Conservation (phyloP, 2,797 vertebrate genomes). For the Catostomus latipinnis region DNA sequence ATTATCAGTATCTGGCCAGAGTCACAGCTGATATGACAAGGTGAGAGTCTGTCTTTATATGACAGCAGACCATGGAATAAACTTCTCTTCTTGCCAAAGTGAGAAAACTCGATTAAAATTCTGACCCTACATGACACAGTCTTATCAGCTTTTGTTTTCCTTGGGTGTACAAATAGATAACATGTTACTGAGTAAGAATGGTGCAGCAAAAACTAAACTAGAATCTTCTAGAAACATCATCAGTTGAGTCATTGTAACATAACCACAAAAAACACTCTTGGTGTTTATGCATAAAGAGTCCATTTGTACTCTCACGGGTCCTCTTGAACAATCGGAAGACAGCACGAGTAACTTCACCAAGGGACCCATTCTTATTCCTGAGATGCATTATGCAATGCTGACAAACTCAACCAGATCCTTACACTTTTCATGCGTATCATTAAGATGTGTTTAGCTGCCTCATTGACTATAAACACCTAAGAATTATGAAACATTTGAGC, state of each 20-base stretch:
- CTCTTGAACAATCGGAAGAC: slow-evolving; percentile 7
- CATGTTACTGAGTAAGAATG: slow-evolving; percentile 7
- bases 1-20: slow-evolving; percentile 42
- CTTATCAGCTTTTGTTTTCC: slow-evolving; percentile 52
- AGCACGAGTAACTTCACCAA: slow-evolving; percentile 1
- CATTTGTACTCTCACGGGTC: background rate
- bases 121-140: slow-evolving; percentile 41
- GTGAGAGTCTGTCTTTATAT: slow-evolving; percentile 45
- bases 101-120: slow-evolving; percentile 53
- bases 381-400: slow-evolving; percentile 56
- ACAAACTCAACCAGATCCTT: slow-evolving; percentile 49
- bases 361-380: slow-evolving; percentile 35
- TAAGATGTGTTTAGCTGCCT: slow-evolving; percentile 60
- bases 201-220: background rate
- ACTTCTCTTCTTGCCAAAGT: slow-evolving; percentile 41
- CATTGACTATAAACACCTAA: slow-evolving; percentile 58
- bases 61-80: slow-evolving; percentile 48
- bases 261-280: slow-evolving; percentile 1
- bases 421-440: slow-evolving; percentile 50
- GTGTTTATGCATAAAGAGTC: background rate
- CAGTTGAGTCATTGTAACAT: too few relatives aligned
- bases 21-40: slow-evolving; percentile 51
- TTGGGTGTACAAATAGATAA: slow-evolving; percentile 55
- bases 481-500: slow-evolving; percentile 53
- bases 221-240: background rate